A percentile compares a stretch with the other conserved stretches of the same genome.
phyloP scores from a whole-genome alignment of 2,888 invertebrate species.

The Eupeodes luniger region DNA sequence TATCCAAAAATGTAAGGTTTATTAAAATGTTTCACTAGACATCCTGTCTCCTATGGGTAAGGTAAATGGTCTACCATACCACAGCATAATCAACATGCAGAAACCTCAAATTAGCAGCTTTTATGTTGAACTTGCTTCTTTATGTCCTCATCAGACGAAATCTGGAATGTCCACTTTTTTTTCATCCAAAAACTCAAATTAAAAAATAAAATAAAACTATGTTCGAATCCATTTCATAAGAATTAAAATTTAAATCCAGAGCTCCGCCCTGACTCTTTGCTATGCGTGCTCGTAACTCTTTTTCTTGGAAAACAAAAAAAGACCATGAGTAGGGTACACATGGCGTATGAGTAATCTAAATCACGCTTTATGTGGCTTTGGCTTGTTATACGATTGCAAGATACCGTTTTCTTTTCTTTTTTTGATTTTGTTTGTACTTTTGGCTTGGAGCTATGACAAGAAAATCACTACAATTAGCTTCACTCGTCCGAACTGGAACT shows the following conservation, averaged over 20 bases:
- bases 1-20: too few relatives aligned
- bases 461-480: conserved; percentile 60
- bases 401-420: conserved; percentile 55
- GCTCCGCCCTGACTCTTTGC: conserved; percentile 70
- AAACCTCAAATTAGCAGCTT: conserved; percentile 35
- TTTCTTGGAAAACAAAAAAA: conserved; percentile 20
- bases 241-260: conserved; percentile 64
- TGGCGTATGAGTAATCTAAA: conserved; percentile 40
- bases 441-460: conserved; percentile 54
- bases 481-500: neutral
- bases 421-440: conserved; percentile 7
- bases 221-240: conserved; percentile 29
- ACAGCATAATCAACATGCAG: neutral
- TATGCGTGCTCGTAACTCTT: conserved; percentile 52
- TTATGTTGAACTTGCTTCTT: neutral
- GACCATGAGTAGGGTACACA: too few relatives aligned
- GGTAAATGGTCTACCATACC: neutral
- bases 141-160: conserved; percentile 24
- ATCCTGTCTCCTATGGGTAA: neutral
- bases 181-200: conserved; percentile 25
- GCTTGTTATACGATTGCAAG: conserved; percentile 42
- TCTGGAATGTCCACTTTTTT: conserved; percentile 57
- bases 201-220: neutral
- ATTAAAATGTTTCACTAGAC: neutral
- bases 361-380: conserved; percentile 8